phyloP scores from a whole-genome alignment of 2,797 vertebrate genomes.

The Psittacula derbiana region DNA sequence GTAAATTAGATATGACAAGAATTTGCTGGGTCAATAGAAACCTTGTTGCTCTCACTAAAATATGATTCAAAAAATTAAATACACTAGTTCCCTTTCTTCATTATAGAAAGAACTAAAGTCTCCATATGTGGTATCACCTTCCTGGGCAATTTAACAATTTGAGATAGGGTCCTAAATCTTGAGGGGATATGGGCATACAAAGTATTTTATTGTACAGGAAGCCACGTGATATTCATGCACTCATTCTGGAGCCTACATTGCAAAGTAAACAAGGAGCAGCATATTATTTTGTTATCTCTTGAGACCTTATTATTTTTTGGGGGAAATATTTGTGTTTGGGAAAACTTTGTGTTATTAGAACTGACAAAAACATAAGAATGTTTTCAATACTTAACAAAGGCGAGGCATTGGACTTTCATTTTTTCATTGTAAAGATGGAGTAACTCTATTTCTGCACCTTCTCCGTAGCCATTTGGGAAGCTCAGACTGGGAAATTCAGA shows the following conservation, averaged over 20 bases:
- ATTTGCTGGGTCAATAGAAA: conserved; percentile 75
- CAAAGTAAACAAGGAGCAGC: conserved; percentile 12
- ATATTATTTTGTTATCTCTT: conserved; percentile 53
- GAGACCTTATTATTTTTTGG: conserved; percentile 67
- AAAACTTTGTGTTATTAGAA: conserved; percentile 11
- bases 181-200: conserved; percentile 3
- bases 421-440: neutral
- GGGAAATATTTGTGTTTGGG: conserved; percentile 31
- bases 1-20: conserved; percentile 77
- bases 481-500: neutral
- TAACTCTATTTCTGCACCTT: neutral
- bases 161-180: conserved; percentile 69
- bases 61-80: conserved; percentile 78
- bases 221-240: conserved; percentile 5
- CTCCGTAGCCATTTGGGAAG: neutral
- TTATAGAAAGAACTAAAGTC: conserved; percentile 72
- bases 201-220: neutral
- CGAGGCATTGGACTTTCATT: neutral
- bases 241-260: conserved; percentile 9
- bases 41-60: conserved; percentile 72
- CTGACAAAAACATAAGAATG: conserved; percentile 13
- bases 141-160: conserved; percentile 62
- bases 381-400: neutral
- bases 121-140: conserved; percentile 57
- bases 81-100: conserved; percentile 68